Conservation (phyloP, 2,888 invertebrate species). For the Yponomeuta cagnagella region DNA sequence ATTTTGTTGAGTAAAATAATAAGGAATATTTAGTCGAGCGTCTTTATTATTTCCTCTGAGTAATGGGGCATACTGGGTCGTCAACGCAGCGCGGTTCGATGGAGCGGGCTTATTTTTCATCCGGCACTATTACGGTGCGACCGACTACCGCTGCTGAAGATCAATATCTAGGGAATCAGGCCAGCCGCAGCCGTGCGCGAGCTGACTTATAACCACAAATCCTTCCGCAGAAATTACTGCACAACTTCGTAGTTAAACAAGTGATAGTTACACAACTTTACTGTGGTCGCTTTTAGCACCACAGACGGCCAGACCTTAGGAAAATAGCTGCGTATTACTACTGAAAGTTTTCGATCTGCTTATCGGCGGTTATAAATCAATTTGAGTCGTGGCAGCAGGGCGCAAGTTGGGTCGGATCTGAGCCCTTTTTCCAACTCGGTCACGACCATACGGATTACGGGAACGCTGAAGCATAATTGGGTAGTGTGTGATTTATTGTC, state of each 20-base stretch:
- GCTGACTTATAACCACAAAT: constrained; percentile 54
- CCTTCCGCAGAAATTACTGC: constrained; percentile 59
- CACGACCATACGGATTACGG: constrained; percentile 56
- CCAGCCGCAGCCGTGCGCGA: constrained; percentile 52
- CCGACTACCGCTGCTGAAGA: constrained; percentile 34
- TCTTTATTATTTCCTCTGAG: neutral
- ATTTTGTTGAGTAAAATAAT: neutral
- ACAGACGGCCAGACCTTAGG: neutral
- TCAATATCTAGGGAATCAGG: constrained; percentile 65
- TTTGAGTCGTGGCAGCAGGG: constrained; percentile 56
- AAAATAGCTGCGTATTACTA: constrained; percentile 11
- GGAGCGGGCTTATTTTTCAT: constrained; percentile 40
- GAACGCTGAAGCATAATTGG: constrained; percentile 66
- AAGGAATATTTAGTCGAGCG: neutral
- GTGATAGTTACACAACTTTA: constrained; percentile 40
- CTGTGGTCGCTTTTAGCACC: constrained; percentile 34
- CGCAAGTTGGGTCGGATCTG: constrained; percentile 53
- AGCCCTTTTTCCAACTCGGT: constrained; percentile 61
- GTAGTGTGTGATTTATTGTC: constrained; percentile 37
- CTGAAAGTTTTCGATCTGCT: constrained; percentile 55
- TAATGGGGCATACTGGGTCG: neutral
- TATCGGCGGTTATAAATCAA: constrained; percentile 68
- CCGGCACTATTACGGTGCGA: constrained; percentile 32
- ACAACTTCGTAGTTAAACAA: constrained; percentile 41
- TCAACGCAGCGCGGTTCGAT: neutral